These are phyloP conservation scores for Marasmarcha lunaedactyla DNA, from an alignment of 2,888 invertebrate species.

Conservation along the genomic window DNA sequence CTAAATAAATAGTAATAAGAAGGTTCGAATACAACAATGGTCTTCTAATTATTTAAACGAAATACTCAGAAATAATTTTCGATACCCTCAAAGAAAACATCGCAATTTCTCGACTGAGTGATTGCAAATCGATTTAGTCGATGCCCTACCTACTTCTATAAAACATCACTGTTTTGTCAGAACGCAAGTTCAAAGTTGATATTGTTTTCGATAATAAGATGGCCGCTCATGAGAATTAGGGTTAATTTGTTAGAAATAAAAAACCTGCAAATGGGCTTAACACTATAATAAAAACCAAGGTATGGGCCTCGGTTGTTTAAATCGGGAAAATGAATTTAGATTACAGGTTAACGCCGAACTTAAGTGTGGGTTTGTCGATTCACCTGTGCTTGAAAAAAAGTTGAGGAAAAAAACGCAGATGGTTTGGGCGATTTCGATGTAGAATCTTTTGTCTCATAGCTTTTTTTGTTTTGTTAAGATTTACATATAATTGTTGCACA, in stretches of 20 bases:
- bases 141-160: slow-evolving; percentile 31
- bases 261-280: slow-evolving; percentile 64
- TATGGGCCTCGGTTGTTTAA: slow-evolving; percentile 59
- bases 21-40: too few relatives aligned
- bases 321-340: slow-evolving; percentile 70
- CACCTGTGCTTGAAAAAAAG: slow-evolving; percentile 63
- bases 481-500: too few relatives aligned
- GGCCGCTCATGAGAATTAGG: slow-evolving; percentile 54
- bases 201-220: slow-evolving; percentile 49
- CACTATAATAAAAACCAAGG: slow-evolving; percentile 67
- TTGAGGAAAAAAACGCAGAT: slow-evolving; percentile 32
- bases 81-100: slow-evolving; percentile 13
- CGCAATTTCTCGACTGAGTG: slow-evolving; percentile 52
- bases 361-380: slow-evolving; percentile 61
- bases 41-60: too few relatives aligned
- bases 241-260: slow-evolving; percentile 66
- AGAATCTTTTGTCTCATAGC: not conserved
- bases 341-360: slow-evolving; percentile 65
- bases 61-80: too few relatives aligned
- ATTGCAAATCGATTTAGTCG: slow-evolving; percentile 44
- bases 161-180: slow-evolving; percentile 21
- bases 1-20: too few relatives aligned
- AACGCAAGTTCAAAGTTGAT: slow-evolving; percentile 12
- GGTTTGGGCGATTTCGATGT: slow-evolving; percentile 7
- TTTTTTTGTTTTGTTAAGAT: not conserved